A percentile compares a stretch with the other conserved stretches of the same genome.
Conservation (phyloP, 1,140 invertebrate species). For the Papilio machaon region DNA sequence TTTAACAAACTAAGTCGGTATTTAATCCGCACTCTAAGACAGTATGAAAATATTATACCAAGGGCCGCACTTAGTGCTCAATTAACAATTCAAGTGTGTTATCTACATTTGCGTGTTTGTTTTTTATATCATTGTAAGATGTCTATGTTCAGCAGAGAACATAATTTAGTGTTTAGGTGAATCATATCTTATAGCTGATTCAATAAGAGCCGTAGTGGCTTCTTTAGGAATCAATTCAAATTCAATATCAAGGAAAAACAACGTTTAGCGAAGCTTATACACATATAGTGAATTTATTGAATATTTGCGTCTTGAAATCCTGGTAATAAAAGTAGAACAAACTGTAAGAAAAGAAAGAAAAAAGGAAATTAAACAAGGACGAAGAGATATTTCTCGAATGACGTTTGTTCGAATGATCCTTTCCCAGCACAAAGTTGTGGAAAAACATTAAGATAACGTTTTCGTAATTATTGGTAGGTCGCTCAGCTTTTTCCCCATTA, state of each 20-base stretch:
- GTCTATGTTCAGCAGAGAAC: neutral
- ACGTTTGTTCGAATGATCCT: slow-evolving; percentile 20
- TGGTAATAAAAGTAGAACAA: neutral
- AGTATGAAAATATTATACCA: too few species aligned
- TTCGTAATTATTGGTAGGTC: slow-evolving; percentile 37
- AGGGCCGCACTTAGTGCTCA: too few species aligned
- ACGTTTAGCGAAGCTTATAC: neutral
- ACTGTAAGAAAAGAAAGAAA: neutral
- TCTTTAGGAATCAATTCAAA: too few species aligned
- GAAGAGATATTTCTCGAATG: slow-evolving; percentile 20
- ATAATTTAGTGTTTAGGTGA: neutral
- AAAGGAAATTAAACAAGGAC: neutral
- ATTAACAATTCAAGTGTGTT: too few species aligned
- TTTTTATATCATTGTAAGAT: neutral
- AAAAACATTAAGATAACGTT: slow-evolving; percentile 39
- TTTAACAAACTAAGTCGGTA: too few species aligned
- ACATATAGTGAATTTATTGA: neutral
- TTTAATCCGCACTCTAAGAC: too few species aligned
- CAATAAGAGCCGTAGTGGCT: too few species aligned
- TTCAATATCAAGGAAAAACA: neutral
- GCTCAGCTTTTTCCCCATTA: slow-evolving; percentile 26
- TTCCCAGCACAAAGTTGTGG: slow-evolving; percentile 29
- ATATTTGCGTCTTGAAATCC: neutral
- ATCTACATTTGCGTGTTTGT: neutral
- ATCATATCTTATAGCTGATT: neutral